Base-by-base conservation (phyloP, 92 coral and sea anemone genomes). In the Epizoanthus scotinus region DNA sequence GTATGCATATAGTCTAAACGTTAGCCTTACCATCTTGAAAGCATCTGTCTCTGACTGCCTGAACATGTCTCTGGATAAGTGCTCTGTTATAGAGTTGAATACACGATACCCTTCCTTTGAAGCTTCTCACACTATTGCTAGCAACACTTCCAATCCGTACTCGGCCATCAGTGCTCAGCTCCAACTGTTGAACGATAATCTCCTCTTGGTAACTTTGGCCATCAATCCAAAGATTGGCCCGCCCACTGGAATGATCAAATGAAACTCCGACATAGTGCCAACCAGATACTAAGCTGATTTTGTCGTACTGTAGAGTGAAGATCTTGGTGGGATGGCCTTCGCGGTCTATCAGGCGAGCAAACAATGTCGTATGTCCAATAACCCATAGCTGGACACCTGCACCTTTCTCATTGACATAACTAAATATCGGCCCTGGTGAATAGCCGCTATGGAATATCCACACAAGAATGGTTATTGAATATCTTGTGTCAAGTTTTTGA, bases 201-300 rank as follows among this genome's bases (percentile, higher is more conserved):
- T 1, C 63, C 20, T 59, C 42, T 52, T 86, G 82, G 3, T 87
- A 91, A 10, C 68, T 74, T 2, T 61, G 70, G 34, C 97, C 89
- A 49, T 93, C 87, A 31, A 93, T 79, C 92, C 91, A 93, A 62
- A 93, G 79, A 53, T 50, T 89, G 19, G 90, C 94, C n/a, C 62
- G 73, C 3, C 90, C 89, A 21, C 84, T 65, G 26, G 73, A 72
- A 63, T 81, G 73, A 70, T 90, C 65, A 53, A 83, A 93, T 5
- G 94, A 85, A 7, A 84, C 59, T 3, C 97, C 97, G 20, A 90
- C 87, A 50, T 80, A 90, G 27, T 81, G 90, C 97, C 97, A 92
- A 19, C 80, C 63, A 22, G 73, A 78, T 6, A 75, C 72, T 14
- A 90, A 79, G 42, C 62, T 69, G 5, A 82, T 52, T 67, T 77